Conservation (phyloP, 2,113 vertebrate genomes). For the Zeus faber region DNA sequence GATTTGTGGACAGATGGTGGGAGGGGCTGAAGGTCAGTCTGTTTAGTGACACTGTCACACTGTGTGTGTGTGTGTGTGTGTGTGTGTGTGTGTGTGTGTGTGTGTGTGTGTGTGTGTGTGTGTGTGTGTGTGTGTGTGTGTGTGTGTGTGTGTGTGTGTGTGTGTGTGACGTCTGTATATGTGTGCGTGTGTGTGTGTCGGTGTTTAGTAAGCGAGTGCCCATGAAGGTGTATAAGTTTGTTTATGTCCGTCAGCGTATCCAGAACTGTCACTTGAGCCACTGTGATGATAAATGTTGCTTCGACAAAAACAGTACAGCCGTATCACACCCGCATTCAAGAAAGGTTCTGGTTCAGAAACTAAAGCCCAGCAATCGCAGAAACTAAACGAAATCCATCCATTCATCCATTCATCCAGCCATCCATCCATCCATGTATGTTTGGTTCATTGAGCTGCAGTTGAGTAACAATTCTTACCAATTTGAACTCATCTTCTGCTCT, state of each 20-base stretch:
- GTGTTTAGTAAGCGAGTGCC: no score
- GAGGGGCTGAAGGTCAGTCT: constrained; percentile 63
- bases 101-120: background rate
- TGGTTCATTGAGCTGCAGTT: no score
- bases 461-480: no score
- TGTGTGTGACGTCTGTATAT: background rate
- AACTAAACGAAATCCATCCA: no score
- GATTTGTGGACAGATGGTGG: constrained; percentile 66
- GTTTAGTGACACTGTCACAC: constrained; percentile 21
- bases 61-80: constrained; percentile 20
- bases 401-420: no score
- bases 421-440: no score
- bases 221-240: background rate
- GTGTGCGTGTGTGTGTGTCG: background rate
- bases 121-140: constrained; percentile 8
- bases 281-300: constrained; percentile 41
- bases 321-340: no score
- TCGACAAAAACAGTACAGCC: constrained; percentile 26
- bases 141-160: background rate
- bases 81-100: background rate
- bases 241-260: constrained; percentile 7
- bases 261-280: constrained; percentile 30
- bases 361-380: no score
- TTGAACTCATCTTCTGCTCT: no score
- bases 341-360: no score